A percentile compares a stretch with the other conserved stretches of the same genome.
These are phyloP conservation scores for Phocides pigmalion DNA, from an alignment of 1,140 invertebrate species.

Conservation along the genomic window DNA sequence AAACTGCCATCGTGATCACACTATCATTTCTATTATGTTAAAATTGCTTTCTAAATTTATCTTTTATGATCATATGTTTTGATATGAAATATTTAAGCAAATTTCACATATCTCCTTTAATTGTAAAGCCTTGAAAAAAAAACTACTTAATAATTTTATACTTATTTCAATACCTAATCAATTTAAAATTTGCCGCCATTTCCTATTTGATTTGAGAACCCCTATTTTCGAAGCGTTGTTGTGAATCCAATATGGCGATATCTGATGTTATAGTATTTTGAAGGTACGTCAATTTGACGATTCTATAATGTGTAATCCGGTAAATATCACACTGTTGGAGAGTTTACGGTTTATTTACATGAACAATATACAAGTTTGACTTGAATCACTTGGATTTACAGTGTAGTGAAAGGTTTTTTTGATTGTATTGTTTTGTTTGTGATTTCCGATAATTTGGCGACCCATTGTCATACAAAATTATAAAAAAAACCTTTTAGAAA, in stretches of 20 bases:
- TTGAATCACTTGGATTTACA: slow-evolving; percentile 46
- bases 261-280: slow-evolving; percentile 84
- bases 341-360: slow-evolving; percentile 46
- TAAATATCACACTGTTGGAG: slow-evolving; percentile 73
- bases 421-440: slow-evolving; percentile 83
- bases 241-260: slow-evolving; percentile 84
- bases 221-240: slow-evolving; percentile 82
- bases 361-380: slow-evolving; percentile 46
- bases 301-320: slow-evolving; percentile 77
- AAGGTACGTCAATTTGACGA: slow-evolving; percentile 84
- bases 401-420: slow-evolving; percentile 74
- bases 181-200: slow-evolving; percentile 70
- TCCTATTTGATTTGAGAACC: slow-evolving; percentile 75
- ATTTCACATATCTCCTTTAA: too few species aligned
- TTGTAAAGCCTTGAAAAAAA: too few species aligned
- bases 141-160: too few species aligned
- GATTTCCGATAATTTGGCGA: slow-evolving; percentile 76
- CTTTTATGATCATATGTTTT: too few species aligned
- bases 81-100: too few species aligned
- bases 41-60: too few species aligned
- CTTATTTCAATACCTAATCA: background rate
- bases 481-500: slow-evolving; percentile 36
- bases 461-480: slow-evolving; percentile 65
- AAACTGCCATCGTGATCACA: too few species aligned
- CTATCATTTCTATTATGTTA: too few species aligned